Percentiles rank a stretch among this genome's conserved stretches.
phyloP scores from a whole-genome alignment of 2,888 invertebrate species.

The Neuroscelio doddi region DNA sequence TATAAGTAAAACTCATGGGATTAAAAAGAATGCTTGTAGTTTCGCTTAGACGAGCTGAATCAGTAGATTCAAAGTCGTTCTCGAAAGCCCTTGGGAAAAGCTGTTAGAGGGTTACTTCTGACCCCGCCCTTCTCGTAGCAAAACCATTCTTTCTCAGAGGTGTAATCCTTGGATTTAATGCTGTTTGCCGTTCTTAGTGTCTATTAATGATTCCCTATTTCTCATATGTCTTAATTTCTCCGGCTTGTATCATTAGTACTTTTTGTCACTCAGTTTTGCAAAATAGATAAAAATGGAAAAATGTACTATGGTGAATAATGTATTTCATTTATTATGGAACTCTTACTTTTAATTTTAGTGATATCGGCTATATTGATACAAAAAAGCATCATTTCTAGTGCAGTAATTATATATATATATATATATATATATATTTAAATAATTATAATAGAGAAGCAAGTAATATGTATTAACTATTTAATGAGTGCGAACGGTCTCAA shows the following conservation, averaged over 20 bases:
- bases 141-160: constrained; percentile 48
- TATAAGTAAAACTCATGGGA: constrained; percentile 52
- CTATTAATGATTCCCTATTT: constrained; percentile 53
- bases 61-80: constrained; percentile 49
- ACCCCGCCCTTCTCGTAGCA: constrained; percentile 44
- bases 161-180: constrained; percentile 54
- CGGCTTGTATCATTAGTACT: constrained; percentile 41
- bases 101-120: constrained; percentile 46
- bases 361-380: too few relatives aligned
- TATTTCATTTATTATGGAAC: too few relatives aligned
- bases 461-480: too few relatives aligned
- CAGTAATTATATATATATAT: too few relatives aligned
- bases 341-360: too few relatives aligned
- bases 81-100: constrained; percentile 46
- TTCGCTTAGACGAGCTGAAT: constrained; percentile 50
- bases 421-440: too few relatives aligned
- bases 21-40: constrained; percentile 53
- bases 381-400: too few relatives aligned
- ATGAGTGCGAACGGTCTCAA: too few relatives aligned
- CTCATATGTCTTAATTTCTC: constrained; percentile 46
- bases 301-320: too few relatives aligned
- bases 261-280: constrained; percentile 12
- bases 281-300: too few relatives aligned
- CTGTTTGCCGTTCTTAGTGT: constrained; percentile 53
- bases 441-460: too few relatives aligned